Evolutionary conservation across 1,140 invertebrate species (phyloP).

Genomic region (Meloidogyne hapla): DNA sequence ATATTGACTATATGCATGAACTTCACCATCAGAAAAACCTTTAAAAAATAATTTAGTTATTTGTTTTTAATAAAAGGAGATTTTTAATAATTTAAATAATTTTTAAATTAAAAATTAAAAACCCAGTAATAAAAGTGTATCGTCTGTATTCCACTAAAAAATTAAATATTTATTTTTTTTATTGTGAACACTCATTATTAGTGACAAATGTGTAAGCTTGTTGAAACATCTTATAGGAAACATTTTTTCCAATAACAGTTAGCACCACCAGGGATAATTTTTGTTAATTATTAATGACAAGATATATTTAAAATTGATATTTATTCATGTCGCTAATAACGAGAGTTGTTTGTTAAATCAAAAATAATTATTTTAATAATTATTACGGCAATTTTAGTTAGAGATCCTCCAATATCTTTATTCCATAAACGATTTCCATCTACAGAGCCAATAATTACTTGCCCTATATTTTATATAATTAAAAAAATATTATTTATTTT

Average conservation of each 20-base stretch:
- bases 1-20: slow-evolving; percentile 89
- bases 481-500: slow-evolving; percentile 12
- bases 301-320: neutral
- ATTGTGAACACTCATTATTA: too few species aligned
- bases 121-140: slow-evolving; percentile 84
- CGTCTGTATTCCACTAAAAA: slow-evolving; percentile 87
- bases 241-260: too few species aligned
- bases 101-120: slow-evolving; percentile 19
- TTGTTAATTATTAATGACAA: too few species aligned
- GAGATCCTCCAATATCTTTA: slow-evolving; percentile 81
- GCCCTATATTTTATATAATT: slow-evolving; percentile 67
- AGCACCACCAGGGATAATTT: too few species aligned
- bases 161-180: neutral
- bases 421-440: slow-evolving; percentile 98
- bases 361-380: neutral
- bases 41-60: neutral
- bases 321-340: neutral
- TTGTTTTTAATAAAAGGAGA: too few species aligned
- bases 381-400: slow-evolving; percentile 64
- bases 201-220: too few species aligned
- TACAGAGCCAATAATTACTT: slow-evolving; percentile 87
- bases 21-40: slow-evolving; percentile 68
- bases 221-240: too few species aligned
- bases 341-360: too few species aligned
- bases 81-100: neutral